phyloP scores from a whole-genome alignment of 1,140 invertebrate genomes.

The Leptinotarsa undecemlineata region DNA sequence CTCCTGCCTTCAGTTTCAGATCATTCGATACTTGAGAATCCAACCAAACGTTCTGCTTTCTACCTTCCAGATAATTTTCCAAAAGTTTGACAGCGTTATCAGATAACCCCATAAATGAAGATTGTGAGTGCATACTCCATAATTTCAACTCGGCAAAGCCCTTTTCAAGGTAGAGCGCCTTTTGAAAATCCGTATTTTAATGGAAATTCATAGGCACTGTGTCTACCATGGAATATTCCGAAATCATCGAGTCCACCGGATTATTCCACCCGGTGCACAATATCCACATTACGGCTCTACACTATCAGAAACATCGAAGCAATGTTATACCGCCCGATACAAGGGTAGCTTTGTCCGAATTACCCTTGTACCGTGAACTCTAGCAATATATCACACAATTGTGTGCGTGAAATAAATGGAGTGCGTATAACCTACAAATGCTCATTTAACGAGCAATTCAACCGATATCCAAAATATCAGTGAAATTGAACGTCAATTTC shows the following conservation, averaged over 20 bases:
- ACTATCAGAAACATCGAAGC: background rate
- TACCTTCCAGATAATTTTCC: too few relatives aligned
- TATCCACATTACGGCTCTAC: background rate
- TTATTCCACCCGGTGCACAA: background rate
- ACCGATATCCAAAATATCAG: background rate
- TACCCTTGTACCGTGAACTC: background rate
- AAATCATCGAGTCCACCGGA: background rate
- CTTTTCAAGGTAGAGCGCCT: too few relatives aligned
- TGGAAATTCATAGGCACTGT: too few relatives aligned
- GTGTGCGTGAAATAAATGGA: background rate
- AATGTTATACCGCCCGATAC: background rate
- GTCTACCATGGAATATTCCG: too few relatives aligned
- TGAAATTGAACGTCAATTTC: background rate
- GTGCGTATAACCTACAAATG: background rate
- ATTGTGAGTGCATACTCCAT: too few relatives aligned
- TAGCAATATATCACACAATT: background rate
- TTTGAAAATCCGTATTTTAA: too few relatives aligned
- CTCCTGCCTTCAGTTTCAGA: too few relatives aligned
- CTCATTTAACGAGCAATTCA: background rate
- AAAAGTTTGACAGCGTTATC: too few relatives aligned
- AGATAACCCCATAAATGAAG: too few relatives aligned
- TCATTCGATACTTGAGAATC: too few relatives aligned
- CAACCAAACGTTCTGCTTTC: too few relatives aligned
- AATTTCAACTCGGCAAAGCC: too few relatives aligned
- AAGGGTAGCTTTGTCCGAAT: background rate